Conservation (phyloP, 2,797 vertebrate genomes). For the Lemur catta region DNA sequence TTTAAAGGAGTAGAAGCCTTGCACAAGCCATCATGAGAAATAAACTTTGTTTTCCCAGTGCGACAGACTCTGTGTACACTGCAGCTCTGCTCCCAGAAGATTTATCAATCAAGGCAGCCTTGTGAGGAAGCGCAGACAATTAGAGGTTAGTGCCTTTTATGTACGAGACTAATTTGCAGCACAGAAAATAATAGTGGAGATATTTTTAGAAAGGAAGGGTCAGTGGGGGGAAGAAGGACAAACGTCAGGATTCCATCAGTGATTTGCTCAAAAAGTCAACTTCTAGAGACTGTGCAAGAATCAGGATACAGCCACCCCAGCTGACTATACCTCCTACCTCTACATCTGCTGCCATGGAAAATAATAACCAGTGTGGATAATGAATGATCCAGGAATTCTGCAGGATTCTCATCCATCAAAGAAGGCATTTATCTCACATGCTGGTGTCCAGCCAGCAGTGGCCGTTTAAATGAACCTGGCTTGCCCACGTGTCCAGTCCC, state of each 20-base stretch:
- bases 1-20: neutral
- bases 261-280: neutral
- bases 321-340: neutral
- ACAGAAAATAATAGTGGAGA: neutral
- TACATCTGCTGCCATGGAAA: neutral
- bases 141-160: neutral
- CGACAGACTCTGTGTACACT: neutral
- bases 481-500: neutral
- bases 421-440: neutral
- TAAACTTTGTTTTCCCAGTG: neutral
- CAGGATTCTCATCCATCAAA: neutral
- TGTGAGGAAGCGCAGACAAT: neutral
- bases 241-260: neutral
- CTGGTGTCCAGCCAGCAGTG: neutral
- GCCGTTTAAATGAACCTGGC: neutral
- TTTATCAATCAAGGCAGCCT: neutral
- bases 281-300: neutral
- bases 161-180: neutral
- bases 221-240: neutral
- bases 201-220: neutral
- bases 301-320: neutral
- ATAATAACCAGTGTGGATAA: neutral
- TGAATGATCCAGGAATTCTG: neutral
- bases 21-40: neutral
- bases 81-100: neutral